phyloP scores from a whole-genome alignment of 2,888 invertebrate genomes.

The Drosophila atripex region DNA sequence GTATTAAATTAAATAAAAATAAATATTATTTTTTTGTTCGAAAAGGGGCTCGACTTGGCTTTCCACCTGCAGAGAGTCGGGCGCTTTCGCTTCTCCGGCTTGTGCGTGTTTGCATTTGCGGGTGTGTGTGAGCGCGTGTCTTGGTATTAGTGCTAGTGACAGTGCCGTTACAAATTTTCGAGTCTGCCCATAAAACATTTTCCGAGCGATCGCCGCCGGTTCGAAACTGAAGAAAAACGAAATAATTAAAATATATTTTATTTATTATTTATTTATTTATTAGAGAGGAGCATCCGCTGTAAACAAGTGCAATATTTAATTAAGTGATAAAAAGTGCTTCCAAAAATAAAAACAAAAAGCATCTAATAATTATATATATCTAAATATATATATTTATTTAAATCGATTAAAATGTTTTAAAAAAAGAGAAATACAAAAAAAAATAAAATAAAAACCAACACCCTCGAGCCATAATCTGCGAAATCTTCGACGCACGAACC shows the following conservation, averaged over 20 bases:
- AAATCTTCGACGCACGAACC: slow-evolving; percentile 26
- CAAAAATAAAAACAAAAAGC: background rate
- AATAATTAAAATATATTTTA: slow-evolving; percentile 1
- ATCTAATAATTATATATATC: slow-evolving; percentile 11
- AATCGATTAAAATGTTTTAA: slow-evolving; percentile 50
- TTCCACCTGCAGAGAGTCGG: slow-evolving; percentile 64
- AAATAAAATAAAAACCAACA: slow-evolving; percentile 8
- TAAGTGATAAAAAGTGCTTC: slow-evolving; percentile 12
- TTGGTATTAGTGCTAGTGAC: slow-evolving; percentile 11
- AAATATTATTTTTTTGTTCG: too few species aligned
- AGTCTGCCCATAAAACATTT: slow-evolving; percentile 60
- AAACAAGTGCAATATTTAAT: slow-evolving; percentile 64
- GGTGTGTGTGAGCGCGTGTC: slow-evolving; percentile 23
- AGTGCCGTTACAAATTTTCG: slow-evolving; percentile 65
- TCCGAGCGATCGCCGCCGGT: slow-evolving; percentile 23
- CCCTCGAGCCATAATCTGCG: slow-evolving; percentile 26
- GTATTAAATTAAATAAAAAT: background rate
- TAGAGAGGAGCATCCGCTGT: slow-evolving; percentile 28
- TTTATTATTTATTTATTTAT: slow-evolving; percentile 2
- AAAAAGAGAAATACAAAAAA: slow-evolving; percentile 17
- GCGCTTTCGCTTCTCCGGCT: slow-evolving; percentile 60
- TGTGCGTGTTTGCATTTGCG: slow-evolving; percentile 9
- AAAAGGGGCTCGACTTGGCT: slow-evolving; percentile 21
- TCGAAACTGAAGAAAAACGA: slow-evolving; percentile 9
- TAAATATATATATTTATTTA: slow-evolving; percentile 15